These are phyloP conservation scores for Rhegmatorhina hoffmannsi DNA, from an alignment of 2,113 vertebrate genomes.

Conservation along the genomic window DNA sequence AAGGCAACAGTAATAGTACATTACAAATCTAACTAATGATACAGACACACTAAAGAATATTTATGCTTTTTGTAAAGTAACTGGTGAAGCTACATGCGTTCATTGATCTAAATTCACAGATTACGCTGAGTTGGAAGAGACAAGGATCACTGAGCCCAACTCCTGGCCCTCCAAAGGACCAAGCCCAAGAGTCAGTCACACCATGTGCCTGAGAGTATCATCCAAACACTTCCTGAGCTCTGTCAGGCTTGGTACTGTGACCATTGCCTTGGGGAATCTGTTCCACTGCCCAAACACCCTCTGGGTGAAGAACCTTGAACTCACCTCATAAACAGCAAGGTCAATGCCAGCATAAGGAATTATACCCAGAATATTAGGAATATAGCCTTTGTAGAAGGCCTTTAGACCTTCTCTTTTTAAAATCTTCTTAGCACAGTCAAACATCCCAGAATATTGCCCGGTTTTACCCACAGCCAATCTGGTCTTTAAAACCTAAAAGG, in stretches of 20 bases:
- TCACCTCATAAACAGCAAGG: slow-evolving; percentile 94
- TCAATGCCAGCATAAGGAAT: slow-evolving; percentile 96
- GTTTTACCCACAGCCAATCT: slow-evolving; percentile 91
- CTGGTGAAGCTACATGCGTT: background rate
- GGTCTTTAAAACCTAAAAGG: slow-evolving; percentile 89
- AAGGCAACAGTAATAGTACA: background rate
- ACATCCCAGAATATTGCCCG: slow-evolving; percentile 90
- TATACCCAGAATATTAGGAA: slow-evolving; percentile 92
- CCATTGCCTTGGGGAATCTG: background rate
- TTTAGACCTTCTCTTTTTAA: slow-evolving; percentile 86
- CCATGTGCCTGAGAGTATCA: background rate
- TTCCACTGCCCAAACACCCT: background rate
- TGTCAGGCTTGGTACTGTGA: background rate
- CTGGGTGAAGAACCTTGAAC: background rate
- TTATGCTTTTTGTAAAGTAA: background rate
- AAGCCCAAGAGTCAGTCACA: background rate
- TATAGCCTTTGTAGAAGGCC: slow-evolving; percentile 93
- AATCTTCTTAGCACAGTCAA: slow-evolving; percentile 91
- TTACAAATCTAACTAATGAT: background rate
- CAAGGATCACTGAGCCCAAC: background rate
- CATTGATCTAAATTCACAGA: slow-evolving; percentile 69
- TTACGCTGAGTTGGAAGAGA: background rate
- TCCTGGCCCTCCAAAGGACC: background rate
- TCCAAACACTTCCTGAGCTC: background rate
- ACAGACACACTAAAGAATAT: background rate